Base-by-base conservation (phyloP, 1,140 invertebrate genomes). In the Brachionus paranguensis region DNA sequence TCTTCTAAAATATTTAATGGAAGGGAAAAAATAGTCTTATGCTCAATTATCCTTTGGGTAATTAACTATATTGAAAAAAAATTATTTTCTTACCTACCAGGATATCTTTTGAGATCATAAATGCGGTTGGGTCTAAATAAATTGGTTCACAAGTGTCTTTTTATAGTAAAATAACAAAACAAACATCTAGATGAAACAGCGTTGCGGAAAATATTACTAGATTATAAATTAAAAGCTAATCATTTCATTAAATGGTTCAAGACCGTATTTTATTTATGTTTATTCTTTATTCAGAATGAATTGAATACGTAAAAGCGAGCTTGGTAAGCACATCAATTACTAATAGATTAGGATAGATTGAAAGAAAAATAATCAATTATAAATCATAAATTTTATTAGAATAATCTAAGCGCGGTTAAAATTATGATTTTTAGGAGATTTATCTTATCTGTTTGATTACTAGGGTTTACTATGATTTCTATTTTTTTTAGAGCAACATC, bases 321-420 rank as follows among this genome's bases (percentile, higher is more conserved):
- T 60, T 60, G 53, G 53, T 20, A 60, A 60, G 53, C 53, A 60
- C 53, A 60, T 60, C 53, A 60, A 60, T 60, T 60, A 60, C 53
- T 60, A 60, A 60, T 60, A 17, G 53, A 60, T 60, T 60, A 60
- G 53, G 53, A 60, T 60, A 60, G 53, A 60, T 60, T 20, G 53
- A 60, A 55, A 60, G 53, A 60, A 60, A 60, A 60, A 60, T 60
- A 60, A 60, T 60, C 53, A 60, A 60, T 60, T 60, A 60, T 60
- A 60, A 60, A 60, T 60, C 53, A 60, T 60, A 60, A 7, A 60
- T 60, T 60, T 60, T 60, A 60, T 60, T 60, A 8, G 17, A 24
- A 60, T 60, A 60, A 60, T 17, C 17, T 24, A 27, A 60, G 20
- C 53, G 17, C 53, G 53, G 17, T 60, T 60, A 20, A 60, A 60